Evolutionary conservation across 2,888 invertebrate genomes (phyloP), one percentile per base, ranked within the genome.

Genomic region (Toxonevra muliebris): DNA sequence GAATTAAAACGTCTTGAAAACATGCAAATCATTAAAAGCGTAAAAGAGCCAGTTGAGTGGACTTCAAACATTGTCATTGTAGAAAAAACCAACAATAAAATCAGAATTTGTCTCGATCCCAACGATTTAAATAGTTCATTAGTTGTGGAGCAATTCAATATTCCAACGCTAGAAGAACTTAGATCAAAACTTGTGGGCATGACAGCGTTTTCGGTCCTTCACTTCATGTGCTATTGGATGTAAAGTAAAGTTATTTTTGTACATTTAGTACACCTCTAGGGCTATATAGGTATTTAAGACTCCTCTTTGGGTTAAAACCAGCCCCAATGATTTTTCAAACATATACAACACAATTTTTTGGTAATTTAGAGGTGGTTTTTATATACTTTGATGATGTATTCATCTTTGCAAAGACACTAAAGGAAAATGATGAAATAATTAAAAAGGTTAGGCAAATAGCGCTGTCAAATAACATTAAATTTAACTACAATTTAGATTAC

Each of bases 391-490:
- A 69, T 66, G 61, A 69, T 61, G 54, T 69, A 41, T 61, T 69
- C 19, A 69, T 66, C 43, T 69, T 69, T 64, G 63, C 63, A 10
- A 66, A 43, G 11, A 58, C 65, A 45, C 45, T 60, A 55, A 48
- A 60, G 17, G 66, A 69, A 10, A 74, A 70, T 62, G 68, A 69
- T 40, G 59, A 73, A 55, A 71, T 70, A 40, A 76, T 75, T 68
- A 71, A 70, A 42, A 43, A 67, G 41, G 59, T 71, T 11, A 57
- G 40, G 57, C 57, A 57, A n/a, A 19, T 41, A 41, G 11, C 57
- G 15, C 52, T 30, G 43, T 59, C 53, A 48, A 52, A 57, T 57
- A 41, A 57, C 17, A 57, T 41, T 11, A 57, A 57, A 57, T 70
- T 12, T 30, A 57, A n/a, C n/a, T n/a, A n/a, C n/a, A n/a, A n/a